Percentiles rank a stretch among this genome's conserved stretches.
phyloP scores from a whole-genome alignment of 2,113 vertebrate species.

The Xenopus borealis region DNA sequence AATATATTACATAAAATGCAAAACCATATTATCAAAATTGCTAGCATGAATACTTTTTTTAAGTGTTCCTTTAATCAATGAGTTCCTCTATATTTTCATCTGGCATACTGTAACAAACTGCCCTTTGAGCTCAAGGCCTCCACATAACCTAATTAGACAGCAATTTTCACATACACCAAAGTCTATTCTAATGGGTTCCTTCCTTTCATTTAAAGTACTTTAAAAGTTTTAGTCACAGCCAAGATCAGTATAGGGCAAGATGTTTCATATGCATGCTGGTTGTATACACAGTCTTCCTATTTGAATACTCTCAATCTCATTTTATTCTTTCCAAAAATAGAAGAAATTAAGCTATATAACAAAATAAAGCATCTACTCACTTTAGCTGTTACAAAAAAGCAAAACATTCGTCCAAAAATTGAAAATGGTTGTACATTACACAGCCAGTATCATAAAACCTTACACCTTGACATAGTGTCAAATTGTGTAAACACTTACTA shows the following conservation, averaged over 20 bases:
- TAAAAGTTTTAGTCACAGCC: neutral
- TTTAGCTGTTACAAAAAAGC: no score
- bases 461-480: no score
- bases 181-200: neutral
- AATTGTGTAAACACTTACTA: no score
- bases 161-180: neutral
- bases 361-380: no score
- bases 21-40: neutral
- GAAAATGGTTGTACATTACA: no score
- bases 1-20: no score
- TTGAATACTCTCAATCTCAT: no score
- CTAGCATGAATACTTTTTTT: neutral
- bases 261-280: neutral
- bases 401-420: no score
- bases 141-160: constrained; percentile 8
- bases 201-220: constrained; percentile 8
- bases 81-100: neutral
- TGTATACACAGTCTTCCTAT: neutral
- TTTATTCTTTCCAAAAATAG: no score
- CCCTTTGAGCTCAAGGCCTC: constrained; percentile 4
- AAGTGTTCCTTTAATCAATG: neutral
- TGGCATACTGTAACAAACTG: constrained; percentile 1
- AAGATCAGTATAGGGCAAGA: neutral
- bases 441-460: no score
- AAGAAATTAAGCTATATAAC: no score